Conservation (phyloP, 2,797 vertebrate genomes). For the Enteromius thamalakanensis region DNA sequence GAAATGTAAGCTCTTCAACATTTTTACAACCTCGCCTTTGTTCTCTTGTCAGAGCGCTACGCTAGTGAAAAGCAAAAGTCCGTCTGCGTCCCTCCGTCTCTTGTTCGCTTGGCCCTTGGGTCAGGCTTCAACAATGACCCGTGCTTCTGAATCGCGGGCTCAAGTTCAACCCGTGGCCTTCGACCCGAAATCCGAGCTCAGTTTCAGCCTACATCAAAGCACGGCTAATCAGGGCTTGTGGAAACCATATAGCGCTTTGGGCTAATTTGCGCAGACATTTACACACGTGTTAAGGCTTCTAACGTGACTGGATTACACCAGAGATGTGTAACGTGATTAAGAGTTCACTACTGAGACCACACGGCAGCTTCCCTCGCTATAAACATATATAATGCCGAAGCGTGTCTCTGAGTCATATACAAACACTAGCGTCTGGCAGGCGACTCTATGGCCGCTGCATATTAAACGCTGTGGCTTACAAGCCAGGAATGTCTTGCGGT, state of each 20-base stretch:
- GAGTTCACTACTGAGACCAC: conserved; percentile 44
- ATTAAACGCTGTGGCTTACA: conserved; percentile 27
- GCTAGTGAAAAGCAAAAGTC: conserved; percentile 51
- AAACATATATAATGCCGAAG: conserved; percentile 14
- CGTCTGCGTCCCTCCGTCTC: conserved; percentile 39
- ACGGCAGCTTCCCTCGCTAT: conserved; percentile 15
- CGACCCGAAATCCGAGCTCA: conserved; percentile 49
- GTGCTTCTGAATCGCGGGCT: conserved; percentile 46
- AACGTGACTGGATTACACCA: conserved; percentile 49
- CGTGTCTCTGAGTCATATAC: conserved; percentile 35
- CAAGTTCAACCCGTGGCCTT: conserved; percentile 52
- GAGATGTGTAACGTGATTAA: conserved; percentile 53
- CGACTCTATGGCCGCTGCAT: conserved; percentile 5
- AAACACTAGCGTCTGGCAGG: conserved; percentile 30
- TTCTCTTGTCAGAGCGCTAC: conserved; percentile 57
- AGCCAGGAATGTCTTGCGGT: conserved; percentile 40
- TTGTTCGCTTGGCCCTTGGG: conserved; percentile 29
- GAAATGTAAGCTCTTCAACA: conserved; percentile 50
- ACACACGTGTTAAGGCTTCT: conserved; percentile 34
- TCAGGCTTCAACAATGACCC: conserved; percentile 49
- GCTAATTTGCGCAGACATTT: conserved; percentile 46
- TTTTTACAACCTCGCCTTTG: conserved; percentile 55
- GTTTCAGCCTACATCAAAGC: conserved; percentile 59
- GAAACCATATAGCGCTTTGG: conserved; percentile 50
- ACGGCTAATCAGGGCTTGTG: conserved; percentile 27